A percentile compares a stretch with the other conserved stretches of the same genome.
These are phyloP conservation scores for Sandelia bainsii DNA, from an alignment of 2,797 vertebrate species.

Conservation along the genomic window DNA sequence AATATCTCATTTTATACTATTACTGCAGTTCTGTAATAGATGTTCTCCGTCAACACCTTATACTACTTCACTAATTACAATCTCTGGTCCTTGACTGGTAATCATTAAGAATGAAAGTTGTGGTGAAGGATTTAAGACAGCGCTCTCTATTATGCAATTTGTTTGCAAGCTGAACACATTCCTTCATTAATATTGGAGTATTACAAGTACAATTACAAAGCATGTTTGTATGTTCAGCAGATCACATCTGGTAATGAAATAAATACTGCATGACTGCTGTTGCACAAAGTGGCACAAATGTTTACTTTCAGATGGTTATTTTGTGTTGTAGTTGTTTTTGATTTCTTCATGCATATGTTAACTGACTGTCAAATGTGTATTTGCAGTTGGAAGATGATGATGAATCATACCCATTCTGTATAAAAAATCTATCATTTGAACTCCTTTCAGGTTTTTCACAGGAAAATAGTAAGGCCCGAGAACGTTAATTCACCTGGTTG, in stretches of 20 bases:
- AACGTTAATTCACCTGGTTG: slow-evolving; percentile 11
- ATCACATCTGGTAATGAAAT: neutral
- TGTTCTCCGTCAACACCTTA: slow-evolving; percentile 37
- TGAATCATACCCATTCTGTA: neutral
- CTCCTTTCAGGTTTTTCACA: neutral
- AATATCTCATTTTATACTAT: slow-evolving; percentile 51
- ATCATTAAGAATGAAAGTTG: slow-evolving; percentile 51
- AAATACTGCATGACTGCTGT: neutral
- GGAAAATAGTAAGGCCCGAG: neutral
- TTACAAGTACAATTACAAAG: slow-evolving; percentile 56
- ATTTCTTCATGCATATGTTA: neutral
- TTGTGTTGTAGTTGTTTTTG: slow-evolving; percentile 9
- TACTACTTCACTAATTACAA: slow-evolving; percentile 59
- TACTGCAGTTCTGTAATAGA: slow-evolving; percentile 39
- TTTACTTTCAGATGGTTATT: slow-evolving; percentile 1
- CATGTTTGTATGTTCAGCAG: slow-evolving; percentile 45
- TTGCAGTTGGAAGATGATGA: neutral
- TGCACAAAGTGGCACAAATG: neutral
- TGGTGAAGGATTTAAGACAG: slow-evolving; percentile 40
- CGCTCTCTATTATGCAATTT: slow-evolving; percentile 50
- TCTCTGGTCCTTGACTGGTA: slow-evolving; percentile 45
- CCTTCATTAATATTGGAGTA: slow-evolving; percentile 56
- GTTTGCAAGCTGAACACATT: slow-evolving; percentile 44
- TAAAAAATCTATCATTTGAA: neutral
- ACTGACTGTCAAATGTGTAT: slow-evolving; percentile 1